A percentile compares a stretch with the other conserved stretches of the same genome.
phyloP scores from a whole-genome alignment of 2,797 vertebrate species.

The Rhincodon typus region DNA sequence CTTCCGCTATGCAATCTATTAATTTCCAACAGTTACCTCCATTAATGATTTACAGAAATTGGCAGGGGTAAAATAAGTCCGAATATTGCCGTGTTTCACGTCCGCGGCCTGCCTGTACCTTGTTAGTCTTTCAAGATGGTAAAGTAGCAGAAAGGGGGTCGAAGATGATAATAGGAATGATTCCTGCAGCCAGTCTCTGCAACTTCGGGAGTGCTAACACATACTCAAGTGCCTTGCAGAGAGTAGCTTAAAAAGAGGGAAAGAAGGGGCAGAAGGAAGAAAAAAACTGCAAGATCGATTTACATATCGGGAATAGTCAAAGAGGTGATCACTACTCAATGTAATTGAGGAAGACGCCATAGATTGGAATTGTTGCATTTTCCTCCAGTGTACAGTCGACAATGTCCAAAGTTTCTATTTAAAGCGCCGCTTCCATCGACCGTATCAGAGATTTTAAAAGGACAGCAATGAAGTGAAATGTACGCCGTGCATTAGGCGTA shows the following conservation, averaged over 20 bases:
- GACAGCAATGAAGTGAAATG: not conserved
- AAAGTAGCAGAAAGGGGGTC: not conserved
- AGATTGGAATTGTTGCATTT: not conserved
- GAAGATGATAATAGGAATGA: not conserved
- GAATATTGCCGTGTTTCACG: not conserved
- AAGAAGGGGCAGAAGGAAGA: not conserved
- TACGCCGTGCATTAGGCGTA: not conserved
- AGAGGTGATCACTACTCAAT: not conserved
- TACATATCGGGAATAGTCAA: not conserved
- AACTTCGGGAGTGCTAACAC: not conserved
- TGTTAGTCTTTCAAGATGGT: conserved; percentile 29
- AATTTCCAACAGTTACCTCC: conserved; percentile 30
- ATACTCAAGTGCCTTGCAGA: not conserved
- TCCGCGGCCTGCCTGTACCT: not conserved
- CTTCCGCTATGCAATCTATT: conserved; percentile 25
- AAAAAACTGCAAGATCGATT: not conserved
- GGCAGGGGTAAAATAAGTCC: conserved; percentile 22
- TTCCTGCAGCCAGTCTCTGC: not conserved
- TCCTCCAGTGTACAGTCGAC: not conserved
- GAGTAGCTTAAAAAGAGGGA: not conserved
- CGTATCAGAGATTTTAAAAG: not conserved
- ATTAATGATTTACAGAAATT: conserved; percentile 34
- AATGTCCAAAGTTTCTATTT: not conserved
- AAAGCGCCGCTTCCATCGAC: not conserved
- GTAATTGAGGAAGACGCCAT: not conserved